Evolutionary conservation across 1,140 invertebrate genomes (phyloP).

Genomic region (Sminthurides bifidus): DNA sequence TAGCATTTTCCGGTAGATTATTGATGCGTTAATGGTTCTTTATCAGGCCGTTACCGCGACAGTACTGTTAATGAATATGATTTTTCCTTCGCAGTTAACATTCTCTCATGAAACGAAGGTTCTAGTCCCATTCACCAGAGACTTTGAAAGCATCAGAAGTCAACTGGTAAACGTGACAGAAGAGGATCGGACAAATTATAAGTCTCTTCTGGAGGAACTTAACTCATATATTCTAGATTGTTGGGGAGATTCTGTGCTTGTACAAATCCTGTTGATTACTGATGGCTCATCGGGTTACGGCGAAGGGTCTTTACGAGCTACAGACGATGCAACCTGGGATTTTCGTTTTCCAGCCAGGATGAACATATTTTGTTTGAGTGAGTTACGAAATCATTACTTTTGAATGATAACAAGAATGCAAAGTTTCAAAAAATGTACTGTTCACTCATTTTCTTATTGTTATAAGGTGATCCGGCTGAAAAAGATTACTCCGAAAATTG

Average conservation of each 20-base stretch:
- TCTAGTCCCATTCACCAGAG: constrained; percentile 62
- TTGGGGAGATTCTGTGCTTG: constrained; percentile 69
- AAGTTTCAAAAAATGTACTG: background rate
- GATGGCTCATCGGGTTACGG: constrained; percentile 65
- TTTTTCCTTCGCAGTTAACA: constrained; percentile 44
- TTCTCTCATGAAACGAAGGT: constrained; percentile 73
- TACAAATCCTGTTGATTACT: constrained; percentile 66
- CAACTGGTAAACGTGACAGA: constrained; percentile 61
- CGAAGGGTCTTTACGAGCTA: constrained; percentile 44
- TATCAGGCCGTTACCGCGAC: no score
- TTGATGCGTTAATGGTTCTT: no score
- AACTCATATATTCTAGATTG: constrained; percentile 62
- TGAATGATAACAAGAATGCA: background rate
- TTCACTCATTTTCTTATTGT: constrained; percentile 27
- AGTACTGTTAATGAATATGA: constrained; percentile 8
- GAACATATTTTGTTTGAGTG: constrained; percentile 54
- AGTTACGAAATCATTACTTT: background rate
- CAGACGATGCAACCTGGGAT: constrained; percentile 52
- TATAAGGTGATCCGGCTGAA: constrained; percentile 40
- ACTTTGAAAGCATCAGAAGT: constrained; percentile 61
- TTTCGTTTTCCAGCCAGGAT: constrained; percentile 72
- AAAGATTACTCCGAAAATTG: constrained; percentile 36
- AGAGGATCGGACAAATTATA: constrained; percentile 71
- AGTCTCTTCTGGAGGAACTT: constrained; percentile 60
- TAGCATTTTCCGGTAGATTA: no score